These are phyloP conservation scores for Nycticorax nycticorax DNA, from an alignment of 2,113 vertebrate genomes.

Conservation along the genomic window DNA sequence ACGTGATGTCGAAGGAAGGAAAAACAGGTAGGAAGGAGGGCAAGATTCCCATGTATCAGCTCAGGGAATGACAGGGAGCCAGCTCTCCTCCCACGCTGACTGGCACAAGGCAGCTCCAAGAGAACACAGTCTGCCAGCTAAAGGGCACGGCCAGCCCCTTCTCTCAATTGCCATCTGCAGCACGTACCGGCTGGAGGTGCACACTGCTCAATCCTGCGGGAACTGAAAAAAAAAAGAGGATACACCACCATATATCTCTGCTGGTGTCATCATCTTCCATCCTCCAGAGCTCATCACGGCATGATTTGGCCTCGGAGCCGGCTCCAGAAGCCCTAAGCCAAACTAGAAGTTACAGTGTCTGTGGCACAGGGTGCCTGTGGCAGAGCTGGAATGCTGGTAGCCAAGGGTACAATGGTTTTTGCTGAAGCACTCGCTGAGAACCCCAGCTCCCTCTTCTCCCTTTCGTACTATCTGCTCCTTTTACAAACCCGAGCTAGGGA, in stretches of 20 bases:
- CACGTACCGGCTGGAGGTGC: not conserved
- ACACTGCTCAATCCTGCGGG: not conserved
- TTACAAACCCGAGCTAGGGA: not conserved
- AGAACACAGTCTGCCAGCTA: constrained; percentile 53
- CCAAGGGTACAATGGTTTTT: not conserved
- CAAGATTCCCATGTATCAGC: constrained; percentile 44
- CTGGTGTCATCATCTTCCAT: not conserved
- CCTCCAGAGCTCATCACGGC: rapidly evolving
- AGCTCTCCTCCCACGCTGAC: constrained; percentile 59
- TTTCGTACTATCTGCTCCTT: not conserved
- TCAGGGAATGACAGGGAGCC: constrained; percentile 43
- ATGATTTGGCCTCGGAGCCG: not conserved
- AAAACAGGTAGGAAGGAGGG: constrained; percentile 15
- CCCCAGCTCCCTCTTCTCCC: not conserved
- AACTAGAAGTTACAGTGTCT: not conserved
- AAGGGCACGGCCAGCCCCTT: constrained; percentile 42
- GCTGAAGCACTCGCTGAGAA: not conserved
- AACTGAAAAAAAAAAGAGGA: not conserved
- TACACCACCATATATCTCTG: not conserved
- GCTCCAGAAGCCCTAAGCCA: not conserved
- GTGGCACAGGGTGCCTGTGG: not conserved
- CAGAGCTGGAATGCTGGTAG: not conserved
- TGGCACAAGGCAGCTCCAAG: constrained; percentile 43
- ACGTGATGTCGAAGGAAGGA: not conserved
- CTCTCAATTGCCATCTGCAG: not conserved